phyloP scores from a whole-genome alignment of 2,888 invertebrate genomes.

The Megastigmus dorsalis region DNA sequence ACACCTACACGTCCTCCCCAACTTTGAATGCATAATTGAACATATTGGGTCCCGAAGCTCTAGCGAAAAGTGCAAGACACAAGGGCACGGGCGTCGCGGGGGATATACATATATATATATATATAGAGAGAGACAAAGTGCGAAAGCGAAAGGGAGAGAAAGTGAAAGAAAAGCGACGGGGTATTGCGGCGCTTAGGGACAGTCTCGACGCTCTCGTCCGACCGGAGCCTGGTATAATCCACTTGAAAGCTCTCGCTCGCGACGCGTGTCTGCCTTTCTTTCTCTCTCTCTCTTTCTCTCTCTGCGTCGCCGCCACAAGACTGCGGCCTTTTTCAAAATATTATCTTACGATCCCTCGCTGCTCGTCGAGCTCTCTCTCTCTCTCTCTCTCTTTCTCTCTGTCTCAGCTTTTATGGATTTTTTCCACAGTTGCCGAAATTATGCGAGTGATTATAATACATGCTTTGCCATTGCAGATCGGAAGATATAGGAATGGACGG shows the following conservation, averaged over 20 bases:
- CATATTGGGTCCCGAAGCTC: no score
- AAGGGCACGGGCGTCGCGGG: background rate
- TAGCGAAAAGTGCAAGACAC: background rate
- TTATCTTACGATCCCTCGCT: slow-evolving; percentile 18
- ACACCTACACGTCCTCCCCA: no score
- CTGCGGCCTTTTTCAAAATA: slow-evolving; percentile 35
- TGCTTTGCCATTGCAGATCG: no score
- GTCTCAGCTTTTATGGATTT: no score
- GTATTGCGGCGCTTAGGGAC: slow-evolving; percentile 9
- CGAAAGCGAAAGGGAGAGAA: background rate
- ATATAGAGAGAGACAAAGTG: background rate
- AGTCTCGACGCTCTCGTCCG: slow-evolving; percentile 52
- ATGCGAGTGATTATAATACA: no score
- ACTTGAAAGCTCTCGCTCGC: slow-evolving; percentile 58
- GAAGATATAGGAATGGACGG: no score
- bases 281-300: background rate
- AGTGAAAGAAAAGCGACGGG: slow-evolving; percentile 19
- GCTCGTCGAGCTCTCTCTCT: background rate
- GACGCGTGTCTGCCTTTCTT: background rate
- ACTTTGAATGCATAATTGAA: slow-evolving; percentile 38
- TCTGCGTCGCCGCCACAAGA: no score
- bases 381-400: background rate
- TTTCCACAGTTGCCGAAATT: slow-evolving; percentile 2
- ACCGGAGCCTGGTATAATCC: slow-evolving; percentile 60
- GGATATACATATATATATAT: background rate